These are phyloP conservation scores for Eurytoma californica DNA, from an alignment of 2,888 invertebrate species.

Conservation along the genomic window DNA sequence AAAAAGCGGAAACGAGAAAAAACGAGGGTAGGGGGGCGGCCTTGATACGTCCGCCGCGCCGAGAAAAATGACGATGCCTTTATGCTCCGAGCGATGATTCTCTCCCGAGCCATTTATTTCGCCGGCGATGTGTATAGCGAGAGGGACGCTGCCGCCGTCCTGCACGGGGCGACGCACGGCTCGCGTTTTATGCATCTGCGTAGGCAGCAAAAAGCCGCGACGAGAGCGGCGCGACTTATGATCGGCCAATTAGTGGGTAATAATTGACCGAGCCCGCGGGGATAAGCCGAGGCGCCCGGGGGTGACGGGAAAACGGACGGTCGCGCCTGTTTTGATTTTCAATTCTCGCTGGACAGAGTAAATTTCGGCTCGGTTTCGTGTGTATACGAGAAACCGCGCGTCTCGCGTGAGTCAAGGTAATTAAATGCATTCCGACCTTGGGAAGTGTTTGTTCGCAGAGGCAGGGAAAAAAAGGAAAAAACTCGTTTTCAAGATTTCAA, in stretches of 20 bases:
- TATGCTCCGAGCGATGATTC: conserved; percentile 3
- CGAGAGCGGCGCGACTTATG: conserved; percentile 7
- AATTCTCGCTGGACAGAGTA: neutral
- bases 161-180: too few species aligned
- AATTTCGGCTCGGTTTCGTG: conserved; percentile 4
- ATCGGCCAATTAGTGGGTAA: conserved; percentile 40
- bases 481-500: conserved; percentile 3
- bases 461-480: neutral
- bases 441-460: conserved; percentile 1
- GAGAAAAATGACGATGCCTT: conserved; percentile 8
- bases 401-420: conserved; percentile 26
- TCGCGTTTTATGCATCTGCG: neutral
- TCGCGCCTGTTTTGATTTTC: neutral
- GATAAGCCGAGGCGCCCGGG: conserved; percentile 8
- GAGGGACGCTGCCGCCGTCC: neutral
- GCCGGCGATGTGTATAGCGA: neutral
- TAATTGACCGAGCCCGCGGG: conserved; percentile 22
- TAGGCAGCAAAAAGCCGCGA: neutral
- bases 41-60: conserved; percentile 22
- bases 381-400: neutral
- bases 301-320: neutral
- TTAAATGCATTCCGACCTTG: conserved; percentile 27
- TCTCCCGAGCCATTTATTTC: neutral
- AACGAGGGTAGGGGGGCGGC: conserved; percentile 7
- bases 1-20: neutral